Base-by-base conservation (phyloP, 2,113 vertebrate genomes). In the Prietella phreatophila region DNA sequence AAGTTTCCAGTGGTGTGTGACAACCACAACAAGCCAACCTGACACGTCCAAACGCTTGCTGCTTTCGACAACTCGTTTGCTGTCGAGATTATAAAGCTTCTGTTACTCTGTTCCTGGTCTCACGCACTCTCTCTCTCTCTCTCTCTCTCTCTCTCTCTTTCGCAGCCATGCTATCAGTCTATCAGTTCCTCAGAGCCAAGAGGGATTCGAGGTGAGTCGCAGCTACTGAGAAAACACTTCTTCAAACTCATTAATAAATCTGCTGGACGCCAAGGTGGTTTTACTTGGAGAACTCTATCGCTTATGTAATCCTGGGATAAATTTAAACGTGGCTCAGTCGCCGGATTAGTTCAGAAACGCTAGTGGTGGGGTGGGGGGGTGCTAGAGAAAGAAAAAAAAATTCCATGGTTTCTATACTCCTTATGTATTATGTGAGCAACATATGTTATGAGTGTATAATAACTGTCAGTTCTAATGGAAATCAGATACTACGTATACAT, bases 271-370 rank as follows among this genome's bases (percentile, higher is more conserved):
- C 50, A 27, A 65, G 42, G 39, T 20, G 65, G 82, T 88, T 90
- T 89, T 67, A 87, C 82, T 88, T 90, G 89, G 89, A 90, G 84
- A 76, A 53, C 73, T 86, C 11, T 42, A 75, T 61, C 61, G 80
- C 85, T 86, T 42, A 83, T 86, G 82, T 90, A 86, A 90, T 85
- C 56, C 75, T 85, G 82, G 75, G 42, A 69, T 84, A 85, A 75
- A 71, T 58, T 86, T 88, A 80, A 79, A 79, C 30, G 53, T 84
- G 89, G 86, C 79, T 85, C 82, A 39, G 56, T 84, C 30, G 27
- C 50, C 58, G 63, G 85, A 80, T 65, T 42, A 85, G 83, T 67
- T 73, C 56, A 80, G 79, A 81, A 81, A 58, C 79, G 36, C 4
- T 60, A 58, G 4, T 82, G 80, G 20, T 60, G 80, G 33, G 5